Percentiles rank a stretch among this genome's conserved stretches.
Conservation (phyloP, 2,113 vertebrate genomes). For the Mobula birostris region DNA sequence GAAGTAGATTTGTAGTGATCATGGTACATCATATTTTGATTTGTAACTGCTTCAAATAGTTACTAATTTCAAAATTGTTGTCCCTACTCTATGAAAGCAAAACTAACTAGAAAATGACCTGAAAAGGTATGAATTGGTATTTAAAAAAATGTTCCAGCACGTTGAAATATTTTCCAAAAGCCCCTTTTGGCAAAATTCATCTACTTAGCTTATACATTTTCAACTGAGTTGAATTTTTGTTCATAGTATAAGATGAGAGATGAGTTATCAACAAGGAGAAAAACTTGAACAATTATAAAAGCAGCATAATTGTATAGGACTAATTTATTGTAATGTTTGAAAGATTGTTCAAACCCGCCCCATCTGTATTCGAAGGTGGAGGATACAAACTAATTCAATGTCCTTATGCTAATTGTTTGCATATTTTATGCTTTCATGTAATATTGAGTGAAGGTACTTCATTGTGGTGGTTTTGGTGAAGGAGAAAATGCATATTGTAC, state of each 20-base stretch:
- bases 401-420: not conserved
- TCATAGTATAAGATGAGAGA: not conserved
- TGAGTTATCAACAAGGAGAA: not conserved
- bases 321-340: not conserved
- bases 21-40: not conserved
- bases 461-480: not conserved
- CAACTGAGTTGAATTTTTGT: not conserved
- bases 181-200: not conserved
- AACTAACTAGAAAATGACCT: not conserved
- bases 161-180: not conserved
- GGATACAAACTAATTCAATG: not conserved
- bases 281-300: not conserved
- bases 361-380: not conserved
- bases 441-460: not conserved
- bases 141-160: not conserved
- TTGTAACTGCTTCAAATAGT: not conserved
- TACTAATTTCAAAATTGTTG: not conserved
- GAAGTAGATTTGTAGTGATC: too few species aligned
- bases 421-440: not conserved
- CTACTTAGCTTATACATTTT: not conserved
- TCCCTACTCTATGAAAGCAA: not conserved
- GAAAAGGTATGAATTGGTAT: not conserved
- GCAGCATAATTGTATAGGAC: not conserved
- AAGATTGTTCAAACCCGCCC: not conserved
- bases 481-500: not conserved